Evolutionary conservation across 2,113 vertebrate species (phyloP), one percentile per base, ranked within the genome.

Genomic region (Sphaerodactylus townsendi): DNA sequence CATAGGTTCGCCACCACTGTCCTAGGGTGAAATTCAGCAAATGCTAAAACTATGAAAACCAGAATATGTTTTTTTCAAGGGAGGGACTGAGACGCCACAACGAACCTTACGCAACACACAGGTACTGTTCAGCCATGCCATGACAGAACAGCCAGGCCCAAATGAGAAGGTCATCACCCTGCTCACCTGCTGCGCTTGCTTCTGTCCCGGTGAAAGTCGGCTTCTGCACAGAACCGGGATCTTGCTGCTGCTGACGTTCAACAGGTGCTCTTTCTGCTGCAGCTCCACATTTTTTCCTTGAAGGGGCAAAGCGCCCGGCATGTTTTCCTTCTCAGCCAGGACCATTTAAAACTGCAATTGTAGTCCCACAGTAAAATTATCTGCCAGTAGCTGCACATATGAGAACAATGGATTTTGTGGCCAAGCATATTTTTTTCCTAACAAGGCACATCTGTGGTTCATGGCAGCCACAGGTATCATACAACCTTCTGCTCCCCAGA

Each of bases 191-290:
- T 92, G 88, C 66, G 72, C 30, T 35, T 59, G 77, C 35, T 64
- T 76, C n/a, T 35, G 70, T 23, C 83, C 87, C 75, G 82, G 79
- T 33, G 80, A 85, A 2, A 37, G 69, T n/a, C 87, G 14, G 84
- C 56, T 93, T 87, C 86, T 87, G 78, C 81, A 83, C 3, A 82
- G 89, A 7, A 95, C n/a, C 0, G 93, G 94, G 77, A 95, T 94
- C 91, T 90, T 95, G 86, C 95, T 94, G 74, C 86, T 87, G 5
- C 81, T 37, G 53, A 48, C 14, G 44, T 7, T 39, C 3, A 62
- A 30, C 53, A 7, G 41, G 13, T 92, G 87, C 72, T 90, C 89
- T 64, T 59, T 81, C 39, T 1, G n/a, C 50, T 35, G 23, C 70
- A 86, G 39, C 15, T 79, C 48, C 10, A 86, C 30, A n/a, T 74